phyloP scores from a whole-genome alignment of 2,797 vertebrate species.

The Limosa lapponica region DNA sequence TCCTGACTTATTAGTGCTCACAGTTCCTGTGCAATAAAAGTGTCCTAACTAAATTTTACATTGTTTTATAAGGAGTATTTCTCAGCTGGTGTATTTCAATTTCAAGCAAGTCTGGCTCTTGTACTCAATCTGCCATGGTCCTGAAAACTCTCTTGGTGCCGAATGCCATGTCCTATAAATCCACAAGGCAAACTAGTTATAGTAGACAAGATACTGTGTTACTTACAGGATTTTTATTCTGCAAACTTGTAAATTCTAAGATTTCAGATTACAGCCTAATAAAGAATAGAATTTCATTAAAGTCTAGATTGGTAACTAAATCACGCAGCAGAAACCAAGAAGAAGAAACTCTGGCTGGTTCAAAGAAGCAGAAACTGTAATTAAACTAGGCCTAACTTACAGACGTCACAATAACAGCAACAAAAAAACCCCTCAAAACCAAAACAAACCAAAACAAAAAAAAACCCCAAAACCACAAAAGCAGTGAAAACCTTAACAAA shows the following conservation, averaged over 20 bases:
- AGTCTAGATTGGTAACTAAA: neutral
- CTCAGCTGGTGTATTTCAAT: conserved; percentile 45
- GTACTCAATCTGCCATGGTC: neutral
- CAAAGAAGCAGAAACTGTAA: neutral
- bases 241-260: conserved; percentile 33
- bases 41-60: conserved; percentile 53
- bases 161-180: conserved; percentile 50
- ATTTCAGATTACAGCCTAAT: neutral
- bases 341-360: neutral
- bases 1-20: conserved; percentile 35
- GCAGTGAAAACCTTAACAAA: neutral
- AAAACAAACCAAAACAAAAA: neutral
- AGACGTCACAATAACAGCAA: neutral
- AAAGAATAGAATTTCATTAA: neutral
- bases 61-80: conserved; percentile 19
- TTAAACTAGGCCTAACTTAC: neutral
- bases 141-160: conserved; percentile 10
- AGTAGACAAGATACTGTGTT: neutral
- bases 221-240: neutral
- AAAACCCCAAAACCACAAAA: neutral
- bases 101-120: conserved; percentile 44
- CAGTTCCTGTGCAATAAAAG: conserved; percentile 35
- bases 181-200: conserved; percentile 17
- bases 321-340: neutral
- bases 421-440: no score